Percentiles rank a stretch among this genome's conserved stretches.
These are phyloP conservation scores for Calypte anna DNA, from an alignment of 2,113 vertebrate species.

Conservation along the genomic window DNA sequence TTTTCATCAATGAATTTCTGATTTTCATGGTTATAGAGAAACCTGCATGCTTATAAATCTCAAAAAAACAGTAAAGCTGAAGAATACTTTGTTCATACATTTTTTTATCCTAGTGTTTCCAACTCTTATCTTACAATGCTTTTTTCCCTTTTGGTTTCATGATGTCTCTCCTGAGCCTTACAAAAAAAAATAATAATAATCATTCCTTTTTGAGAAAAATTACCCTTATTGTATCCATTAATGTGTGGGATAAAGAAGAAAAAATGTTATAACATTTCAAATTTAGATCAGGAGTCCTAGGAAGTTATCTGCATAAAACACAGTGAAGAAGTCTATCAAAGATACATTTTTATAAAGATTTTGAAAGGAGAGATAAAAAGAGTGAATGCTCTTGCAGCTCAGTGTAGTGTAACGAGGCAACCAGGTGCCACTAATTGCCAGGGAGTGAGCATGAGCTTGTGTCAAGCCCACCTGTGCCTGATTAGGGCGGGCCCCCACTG, in stretches of 20 bases:
- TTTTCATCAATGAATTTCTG: not conserved
- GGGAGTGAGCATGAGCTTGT: too few relatives aligned
- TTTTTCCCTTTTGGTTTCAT: not conserved
- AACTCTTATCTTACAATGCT: not conserved
- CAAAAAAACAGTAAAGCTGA: not conserved
- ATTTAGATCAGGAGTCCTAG: not conserved
- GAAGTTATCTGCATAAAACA: not conserved
- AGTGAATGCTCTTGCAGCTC: not conserved
- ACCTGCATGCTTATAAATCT: not conserved
- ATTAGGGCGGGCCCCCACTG: too few relatives aligned
- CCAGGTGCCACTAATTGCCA: too few relatives aligned
- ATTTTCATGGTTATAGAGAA: not conserved
- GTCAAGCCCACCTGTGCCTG: too few relatives aligned
- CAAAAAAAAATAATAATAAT: not conserved
- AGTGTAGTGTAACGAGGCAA: not conserved
- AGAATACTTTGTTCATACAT: not conserved
- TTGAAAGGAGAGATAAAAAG: not conserved
- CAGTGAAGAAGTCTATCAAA: not conserved
- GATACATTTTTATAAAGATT: not conserved
- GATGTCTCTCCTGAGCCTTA: not conserved
- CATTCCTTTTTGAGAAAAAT: not conserved
- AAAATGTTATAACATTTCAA: not conserved
- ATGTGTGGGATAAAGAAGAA: not conserved
- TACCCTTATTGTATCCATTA: not conserved
- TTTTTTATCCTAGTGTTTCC: not conserved